phyloP scores from a whole-genome alignment of 2,888 invertebrate species.

The Hedya salicella region DNA sequence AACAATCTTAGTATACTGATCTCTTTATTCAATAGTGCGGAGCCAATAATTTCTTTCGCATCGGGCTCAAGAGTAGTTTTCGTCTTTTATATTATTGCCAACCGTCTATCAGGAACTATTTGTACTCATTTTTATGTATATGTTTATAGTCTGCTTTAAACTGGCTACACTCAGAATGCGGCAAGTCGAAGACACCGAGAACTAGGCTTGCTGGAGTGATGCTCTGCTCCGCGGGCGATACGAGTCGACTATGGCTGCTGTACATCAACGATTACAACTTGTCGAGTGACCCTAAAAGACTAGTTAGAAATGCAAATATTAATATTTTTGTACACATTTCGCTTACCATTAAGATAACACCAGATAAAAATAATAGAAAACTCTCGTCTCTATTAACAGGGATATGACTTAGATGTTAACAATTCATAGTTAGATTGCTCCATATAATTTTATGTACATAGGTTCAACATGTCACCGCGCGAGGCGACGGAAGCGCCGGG shows the following conservation, averaged over 20 bases:
- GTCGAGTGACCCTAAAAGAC: slow-evolving; percentile 80
- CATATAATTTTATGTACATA: slow-evolving; percentile 59
- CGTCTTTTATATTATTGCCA: neutral
- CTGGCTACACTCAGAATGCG: neutral
- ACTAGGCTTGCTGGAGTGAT: neutral
- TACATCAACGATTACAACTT: slow-evolving; percentile 34
- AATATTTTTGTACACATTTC: slow-evolving; percentile 80
- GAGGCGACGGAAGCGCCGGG: slow-evolving; percentile 45
- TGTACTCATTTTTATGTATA: slow-evolving; percentile 20
- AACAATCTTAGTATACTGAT: slow-evolving; percentile 51
- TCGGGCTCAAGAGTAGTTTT: slow-evolving; percentile 10
- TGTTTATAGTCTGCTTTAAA: slow-evolving; percentile 2
- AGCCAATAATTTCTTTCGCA: slow-evolving; percentile 1
- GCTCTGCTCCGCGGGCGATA: slow-evolving; percentile 13
- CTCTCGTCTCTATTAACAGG: slow-evolving; percentile 70
- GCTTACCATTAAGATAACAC: slow-evolving; percentile 82
- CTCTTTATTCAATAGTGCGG: slow-evolving; percentile 17
- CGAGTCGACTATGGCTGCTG: slow-evolving; percentile 2
- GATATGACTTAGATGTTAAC: slow-evolving; percentile 82
- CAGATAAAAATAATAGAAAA: slow-evolving; percentile 79
- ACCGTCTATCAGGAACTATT: slow-evolving; percentile 4
- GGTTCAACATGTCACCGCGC: slow-evolving; percentile 56
- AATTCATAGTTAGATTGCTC: slow-evolving; percentile 59
- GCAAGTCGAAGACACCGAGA: slow-evolving; percentile 13
- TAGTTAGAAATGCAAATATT: slow-evolving; percentile 82